These are phyloP conservation scores for Plecotus auritus DNA, from an alignment of 2,113 vertebrate species.

Conservation along the genomic window DNA sequence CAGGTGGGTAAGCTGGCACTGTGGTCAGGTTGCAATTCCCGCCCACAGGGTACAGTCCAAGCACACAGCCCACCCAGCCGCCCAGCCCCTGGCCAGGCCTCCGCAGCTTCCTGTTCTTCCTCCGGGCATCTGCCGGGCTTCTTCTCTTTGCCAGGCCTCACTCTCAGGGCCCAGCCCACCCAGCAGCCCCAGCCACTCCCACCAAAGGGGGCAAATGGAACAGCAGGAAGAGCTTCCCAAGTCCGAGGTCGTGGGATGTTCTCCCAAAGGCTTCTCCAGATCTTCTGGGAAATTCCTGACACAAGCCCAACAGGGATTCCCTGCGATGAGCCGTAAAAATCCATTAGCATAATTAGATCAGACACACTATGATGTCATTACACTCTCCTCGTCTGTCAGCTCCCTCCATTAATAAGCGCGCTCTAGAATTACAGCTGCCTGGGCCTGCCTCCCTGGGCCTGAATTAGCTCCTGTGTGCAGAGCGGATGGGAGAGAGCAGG, in stretches of 20 bases:
- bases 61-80: no score
- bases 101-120: neutral
- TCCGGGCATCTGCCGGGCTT: no score
- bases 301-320: neutral
- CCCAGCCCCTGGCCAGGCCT: neutral
- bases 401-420: conserved; percentile 62
- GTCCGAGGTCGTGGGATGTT: neutral
- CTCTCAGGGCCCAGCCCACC: neutral
- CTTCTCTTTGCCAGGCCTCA: neutral
- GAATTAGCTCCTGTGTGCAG: neutral
- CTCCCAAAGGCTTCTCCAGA: neutral
- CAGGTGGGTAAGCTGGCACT: no score
- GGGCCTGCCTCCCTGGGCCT: neutral
- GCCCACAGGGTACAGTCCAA: neutral
- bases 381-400: conserved; percentile 39
- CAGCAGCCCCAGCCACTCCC: no score
- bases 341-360: conserved; percentile 74
- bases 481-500: neutral
- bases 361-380: conserved; percentile 63
- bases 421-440: neutral
- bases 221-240: neutral
- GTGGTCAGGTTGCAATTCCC: neutral
- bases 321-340: conserved; percentile 63
- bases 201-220: neutral
- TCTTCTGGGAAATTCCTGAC: conserved; percentile 36